Base-by-base conservation (phyloP, 1,140 invertebrate species). In the Aphidius ervi region DNA sequence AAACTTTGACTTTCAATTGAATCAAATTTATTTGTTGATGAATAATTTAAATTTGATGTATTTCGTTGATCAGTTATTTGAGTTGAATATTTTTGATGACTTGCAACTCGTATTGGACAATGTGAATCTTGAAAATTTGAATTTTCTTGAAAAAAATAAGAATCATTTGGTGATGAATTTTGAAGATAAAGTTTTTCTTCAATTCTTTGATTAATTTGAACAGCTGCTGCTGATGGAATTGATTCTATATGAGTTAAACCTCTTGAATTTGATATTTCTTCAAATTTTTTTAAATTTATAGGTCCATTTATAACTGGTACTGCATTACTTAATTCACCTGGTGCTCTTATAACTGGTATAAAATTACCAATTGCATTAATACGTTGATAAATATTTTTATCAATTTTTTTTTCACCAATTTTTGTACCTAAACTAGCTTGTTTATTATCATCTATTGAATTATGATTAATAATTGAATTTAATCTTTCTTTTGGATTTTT, bases 301-400 rank as follows among this genome's bases (percentile, higher is more conserved):
- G 78, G 78, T 9, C 74, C 73, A 56, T 78, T 76, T 9, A 77
- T 80, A 4, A 80, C 76, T 5, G 76, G 74, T 5, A 78, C 76
- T 10, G 75, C 75, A 43, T 79, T 79, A 56, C 73, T 77, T 5
- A 77, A 63, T 67, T 78, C 74, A 8, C 67, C 68, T 1, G 75
- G 76, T 5, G 68, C 71, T 59, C 69, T 72, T 63, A 78, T 78
- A 5, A 78, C 72, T 20, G 74, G 61, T 8, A 70, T 76, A 10
- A 74, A 70, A 50, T 77, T 76, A 23, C 75, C 74, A 66, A 71
- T 75, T 0, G 72, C 60, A 65, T 78, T 73, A 39, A 73, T 63
- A 41, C 73, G 66, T 1, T 31, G 23, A 31, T 31, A 31, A 31
- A 31, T 31, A 31, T 31, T 31, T 31, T 31, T 31, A 31, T 31